Percentiles rank a stretch among this genome's conserved stretches.
Conservation (phyloP, 1,140 invertebrate species). For the Brachionus angularis region DNA sequence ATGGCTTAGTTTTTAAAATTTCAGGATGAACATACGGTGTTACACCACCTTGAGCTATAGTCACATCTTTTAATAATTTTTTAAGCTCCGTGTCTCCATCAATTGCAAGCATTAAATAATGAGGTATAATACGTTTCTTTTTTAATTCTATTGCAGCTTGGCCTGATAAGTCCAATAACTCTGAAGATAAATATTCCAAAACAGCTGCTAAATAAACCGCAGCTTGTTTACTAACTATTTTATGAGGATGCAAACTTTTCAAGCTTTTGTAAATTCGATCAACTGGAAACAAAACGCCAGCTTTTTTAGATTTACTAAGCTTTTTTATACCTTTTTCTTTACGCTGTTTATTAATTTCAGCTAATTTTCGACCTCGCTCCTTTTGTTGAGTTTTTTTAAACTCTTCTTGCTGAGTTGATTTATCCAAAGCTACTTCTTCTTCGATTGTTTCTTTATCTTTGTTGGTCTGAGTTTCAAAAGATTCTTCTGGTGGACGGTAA, state of each 20-base stretch:
- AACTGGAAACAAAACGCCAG: conserved; percentile 29
- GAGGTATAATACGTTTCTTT: conserved; percentile 34
- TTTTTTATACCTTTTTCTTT: conserved; percentile 2
- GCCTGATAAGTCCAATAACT: conserved; percentile 20
- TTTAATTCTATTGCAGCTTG: background rate
- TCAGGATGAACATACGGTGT: conserved; percentile 29
- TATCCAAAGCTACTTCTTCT: background rate
- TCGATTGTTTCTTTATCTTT: background rate
- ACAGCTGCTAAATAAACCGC: conserved; percentile 19
- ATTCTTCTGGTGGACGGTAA: background rate
- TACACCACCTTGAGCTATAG: conserved; percentile 34
- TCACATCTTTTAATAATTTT: conserved; percentile 26
- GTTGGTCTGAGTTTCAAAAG: too few species aligned
- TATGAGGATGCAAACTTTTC: conserved; percentile 1
- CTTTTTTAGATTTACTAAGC: background rate
- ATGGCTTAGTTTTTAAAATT: background rate
- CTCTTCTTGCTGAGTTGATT: background rate
- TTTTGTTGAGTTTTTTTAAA: conserved; percentile 6
- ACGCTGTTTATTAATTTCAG: conserved; percentile 2
- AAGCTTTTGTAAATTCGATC: background rate
- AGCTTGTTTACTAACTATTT: conserved; percentile 20
- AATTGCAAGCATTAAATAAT: conserved; percentile 5
- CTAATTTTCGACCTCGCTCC: conserved; percentile 28
- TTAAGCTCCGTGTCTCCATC: conserved; percentile 16
- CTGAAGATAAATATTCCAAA: conserved; percentile 24